phyloP scores from a whole-genome alignment of 2,113 vertebrate genomes.

The Pelecanoides urinatrix region DNA sequence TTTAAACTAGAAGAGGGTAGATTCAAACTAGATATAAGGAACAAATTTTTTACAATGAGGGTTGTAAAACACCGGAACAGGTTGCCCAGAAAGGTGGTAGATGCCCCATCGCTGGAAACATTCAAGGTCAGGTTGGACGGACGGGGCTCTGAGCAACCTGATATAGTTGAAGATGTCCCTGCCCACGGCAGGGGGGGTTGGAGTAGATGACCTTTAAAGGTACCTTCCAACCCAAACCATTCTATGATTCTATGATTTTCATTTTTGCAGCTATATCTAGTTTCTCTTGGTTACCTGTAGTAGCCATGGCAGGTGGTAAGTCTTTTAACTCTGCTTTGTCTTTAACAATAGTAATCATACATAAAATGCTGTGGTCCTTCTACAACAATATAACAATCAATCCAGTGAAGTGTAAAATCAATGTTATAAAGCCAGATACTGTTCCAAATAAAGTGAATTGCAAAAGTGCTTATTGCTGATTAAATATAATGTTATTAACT shows the following conservation, averaged over 20 bases:
- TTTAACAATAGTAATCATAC: neutral
- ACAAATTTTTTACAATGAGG: neutral
- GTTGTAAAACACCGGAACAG: rapidly evolving
- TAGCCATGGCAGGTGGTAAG: neutral
- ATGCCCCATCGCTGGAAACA: neutral
- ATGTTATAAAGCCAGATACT: neutral
- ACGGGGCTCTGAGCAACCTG: neutral
- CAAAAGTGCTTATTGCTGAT: neutral
- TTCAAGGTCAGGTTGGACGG: neutral
- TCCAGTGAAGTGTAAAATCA: neutral
- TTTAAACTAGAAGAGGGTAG: neutral
- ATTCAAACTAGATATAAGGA: neutral
- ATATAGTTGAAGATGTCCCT: neutral
- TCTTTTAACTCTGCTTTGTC: neutral
- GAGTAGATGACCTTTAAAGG: neutral
- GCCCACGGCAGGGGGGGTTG: neutral
- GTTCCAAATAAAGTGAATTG: neutral
- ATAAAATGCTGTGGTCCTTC: neutral
- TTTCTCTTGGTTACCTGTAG: neutral
- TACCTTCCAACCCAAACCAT: neutral
- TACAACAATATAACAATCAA: neutral
- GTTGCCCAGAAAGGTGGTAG: neutral
- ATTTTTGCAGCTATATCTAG: neutral
- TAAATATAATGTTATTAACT: neutral
- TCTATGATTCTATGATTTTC: neutral